Base-by-base conservation (phyloP, 2,113 vertebrate species). In the Aplodontia rufa region DNA sequence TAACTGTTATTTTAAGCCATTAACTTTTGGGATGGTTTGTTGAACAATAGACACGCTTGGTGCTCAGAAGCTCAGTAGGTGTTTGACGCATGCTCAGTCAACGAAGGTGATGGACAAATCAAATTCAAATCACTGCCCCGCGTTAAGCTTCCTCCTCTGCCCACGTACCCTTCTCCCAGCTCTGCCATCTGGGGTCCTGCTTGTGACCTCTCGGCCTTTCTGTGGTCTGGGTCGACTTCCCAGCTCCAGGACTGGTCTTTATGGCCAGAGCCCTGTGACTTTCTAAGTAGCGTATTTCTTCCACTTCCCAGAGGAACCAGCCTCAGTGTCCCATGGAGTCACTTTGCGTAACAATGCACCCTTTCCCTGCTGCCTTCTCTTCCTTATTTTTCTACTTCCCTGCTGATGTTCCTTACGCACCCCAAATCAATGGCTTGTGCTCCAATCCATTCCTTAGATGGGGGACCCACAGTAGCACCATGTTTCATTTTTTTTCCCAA, bases 341-440 rank as follows among this genome's bases (percentile, higher is more conserved):
- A 32, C 28, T 32, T 72, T 72, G n/a, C 64, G 62, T 58, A 10
- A 32, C 19, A 20, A 42, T n/a, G 28, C 4, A 12, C 20, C 7
- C 62, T 45, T 24, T 20, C 5, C 7, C 35, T 8, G 11, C 35
- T 9, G 1, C 42, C 28, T 16, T 13, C 5, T 17, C 20, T 51
- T 32, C 24, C n/a, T 62, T 4, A 30, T n/a, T 19, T 49, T 0
- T 2, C 28, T 10, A 1, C 16, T 28, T 64, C 26, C 8, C 0
- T 47, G n/a, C n/a, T 53, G 49, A 3, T 8, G 40, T 64, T 82
- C 53, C 14, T 35, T 40, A 42, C 32, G 24, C 2, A 1, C 62
- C 40, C 13, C 16, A 28, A 5, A 32, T 64, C 32, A 80, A 17
- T 14, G 24, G 13, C 42, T 10, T 32, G 28, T 74, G 40, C 72